A percentile compares a stretch with the other conserved stretches of the same genome.
phyloP scores from a whole-genome alignment of 2,888 invertebrate species.

The Fragum sueziense region DNA sequence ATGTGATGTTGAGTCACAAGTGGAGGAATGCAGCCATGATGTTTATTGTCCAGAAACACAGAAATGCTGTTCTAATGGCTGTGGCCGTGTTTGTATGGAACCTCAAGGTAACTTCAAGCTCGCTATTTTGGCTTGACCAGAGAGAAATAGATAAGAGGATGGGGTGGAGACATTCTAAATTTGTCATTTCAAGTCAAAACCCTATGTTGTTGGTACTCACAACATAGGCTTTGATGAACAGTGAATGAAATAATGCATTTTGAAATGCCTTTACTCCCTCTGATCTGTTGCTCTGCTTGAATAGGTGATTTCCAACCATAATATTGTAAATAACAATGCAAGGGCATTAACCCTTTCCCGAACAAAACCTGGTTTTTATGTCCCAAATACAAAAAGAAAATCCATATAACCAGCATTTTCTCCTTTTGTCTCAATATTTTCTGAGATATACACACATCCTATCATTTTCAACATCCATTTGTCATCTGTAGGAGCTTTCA shows the following conservation, averaged over 20 bases:
- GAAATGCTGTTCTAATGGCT: conserved; percentile 7
- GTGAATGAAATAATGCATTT: too few relatives aligned
- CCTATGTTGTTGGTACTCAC: too few relatives aligned
- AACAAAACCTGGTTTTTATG: neutral
- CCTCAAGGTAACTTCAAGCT: too few relatives aligned
- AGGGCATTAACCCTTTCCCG: neutral
- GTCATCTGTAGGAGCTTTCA: neutral
- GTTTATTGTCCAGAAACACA: neutral
- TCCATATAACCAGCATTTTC: neutral
- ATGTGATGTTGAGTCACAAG: neutral
- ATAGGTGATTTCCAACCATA: too few relatives aligned
- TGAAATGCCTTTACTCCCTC: too few relatives aligned
- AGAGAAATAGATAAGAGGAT: too few relatives aligned
- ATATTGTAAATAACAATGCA: too few relatives aligned
- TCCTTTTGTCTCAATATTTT: conserved; percentile 8
- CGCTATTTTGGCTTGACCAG: too few relatives aligned
- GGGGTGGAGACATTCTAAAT: too few relatives aligned
- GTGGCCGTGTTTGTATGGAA: conserved; percentile 5
- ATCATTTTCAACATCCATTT: neutral
- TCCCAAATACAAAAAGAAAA: neutral
- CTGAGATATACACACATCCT: neutral
- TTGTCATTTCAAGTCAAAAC: too few relatives aligned
- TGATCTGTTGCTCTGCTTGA: too few relatives aligned
- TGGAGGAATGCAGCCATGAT: neutral
- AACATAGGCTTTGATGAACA: too few relatives aligned